Evolutionary conservation across 2,888 invertebrate species (phyloP), one percentile per base, ranked within the genome.

Genomic region (Lepidochitona cinerea): DNA sequence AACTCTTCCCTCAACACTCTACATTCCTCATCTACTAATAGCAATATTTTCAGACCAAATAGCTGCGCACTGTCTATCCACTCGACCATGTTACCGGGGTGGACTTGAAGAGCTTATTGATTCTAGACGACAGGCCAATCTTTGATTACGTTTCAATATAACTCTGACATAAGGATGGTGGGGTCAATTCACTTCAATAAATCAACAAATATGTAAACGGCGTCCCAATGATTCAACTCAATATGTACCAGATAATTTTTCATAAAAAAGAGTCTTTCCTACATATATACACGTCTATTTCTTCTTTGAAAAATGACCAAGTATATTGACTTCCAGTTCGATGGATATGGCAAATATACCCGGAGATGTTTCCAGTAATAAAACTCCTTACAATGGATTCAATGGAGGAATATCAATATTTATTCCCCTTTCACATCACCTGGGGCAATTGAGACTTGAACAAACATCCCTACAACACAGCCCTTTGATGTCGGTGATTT

Each of bases 41-140:
- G 59, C 59, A 59, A 59, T 59, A 59, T 59, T 59, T 59, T 59
- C 59, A 59, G 29, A 59, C 59, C 59, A 59, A 59, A 59, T 59
- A 59, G 59, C 59, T 59, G 29, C 29, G 23, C 29, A 29, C 59
- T 59, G 59, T 2, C 23, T 18, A 29, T 29, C 49, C 26, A 59
- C 23, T 59, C 32, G 59, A 59, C 29, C 26, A 59, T 59, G 23
- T 59, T 7, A 29, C 59, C 26, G 59, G 59, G n/a, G n/a, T n/a
- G n/a, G n/a, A n/a, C n/a, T n/a, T n/a, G n/a, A n/a, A n/a, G n/a
- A n/a, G n/a, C n/a, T n/a, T n/a, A n/a, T n/a, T n/a, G n/a, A n/a
- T n/a, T n/a, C n/a, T n/a, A n/a, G n/a, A n/a, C n/a, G n/a, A 14
- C 12, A 59, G 59, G 29, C 59, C 18, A 23, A 29, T 26, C 12